phyloP scores from a whole-genome alignment of 2,113 vertebrate genomes.

The Bothrops jararaca region DNA sequence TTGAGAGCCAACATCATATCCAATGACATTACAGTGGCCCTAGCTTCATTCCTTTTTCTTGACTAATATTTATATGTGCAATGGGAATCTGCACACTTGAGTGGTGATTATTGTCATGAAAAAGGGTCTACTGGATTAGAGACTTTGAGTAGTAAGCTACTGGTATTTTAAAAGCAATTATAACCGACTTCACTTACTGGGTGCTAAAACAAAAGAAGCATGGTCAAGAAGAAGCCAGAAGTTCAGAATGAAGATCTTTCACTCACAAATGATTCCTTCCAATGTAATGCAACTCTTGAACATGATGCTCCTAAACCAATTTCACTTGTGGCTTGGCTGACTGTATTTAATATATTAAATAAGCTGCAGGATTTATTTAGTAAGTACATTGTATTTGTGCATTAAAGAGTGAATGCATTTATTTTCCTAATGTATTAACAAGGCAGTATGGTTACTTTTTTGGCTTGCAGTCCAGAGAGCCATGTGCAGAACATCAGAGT shows the following conservation, averaged over 20 bases:
- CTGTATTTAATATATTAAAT: conserved; percentile 5
- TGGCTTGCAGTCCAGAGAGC: conserved; percentile 2
- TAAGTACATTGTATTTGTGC: not conserved
- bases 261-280: rapidly evolving
- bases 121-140: not conserved
- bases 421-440: conserved; percentile 42
- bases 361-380: conserved; percentile 8
- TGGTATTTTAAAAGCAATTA: not conserved
- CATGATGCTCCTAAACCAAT: not conserved
- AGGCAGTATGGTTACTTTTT: not conserved
- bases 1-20: not conserved
- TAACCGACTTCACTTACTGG: not conserved
- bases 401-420: conserved; percentile 7
- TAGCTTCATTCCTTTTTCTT: not conserved
- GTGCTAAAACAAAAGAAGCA: not conserved
- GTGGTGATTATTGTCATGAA: not conserved
- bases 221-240: not conserved
- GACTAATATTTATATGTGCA: conserved; percentile 10
- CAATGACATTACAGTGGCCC: not conserved
- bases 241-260: conserved; percentile 2
- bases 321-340: conserved; percentile 19
- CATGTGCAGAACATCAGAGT: too few species aligned
- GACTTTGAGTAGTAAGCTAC: not conserved
- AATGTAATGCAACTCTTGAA: conserved; percentile 34
- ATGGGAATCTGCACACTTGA: not conserved